These are phyloP conservation scores for Lepus oiostolus DNA, from an alignment of 2,797 vertebrate species.

Conservation along the genomic window DNA sequence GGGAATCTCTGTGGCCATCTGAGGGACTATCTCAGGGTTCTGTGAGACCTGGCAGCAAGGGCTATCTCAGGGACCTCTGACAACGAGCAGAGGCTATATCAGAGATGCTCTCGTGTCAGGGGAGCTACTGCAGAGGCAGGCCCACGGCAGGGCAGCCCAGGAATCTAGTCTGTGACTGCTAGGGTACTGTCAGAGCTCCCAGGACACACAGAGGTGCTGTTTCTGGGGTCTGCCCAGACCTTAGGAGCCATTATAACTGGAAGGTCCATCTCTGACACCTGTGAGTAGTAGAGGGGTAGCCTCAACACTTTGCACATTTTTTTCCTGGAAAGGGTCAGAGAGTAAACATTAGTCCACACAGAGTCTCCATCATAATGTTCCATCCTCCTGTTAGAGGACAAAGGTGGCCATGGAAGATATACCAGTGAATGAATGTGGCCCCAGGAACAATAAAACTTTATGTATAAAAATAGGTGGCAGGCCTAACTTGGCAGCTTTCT, in stretches of 20 bases:
- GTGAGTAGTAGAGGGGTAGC: accelerated
- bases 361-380: too few relatives aligned
- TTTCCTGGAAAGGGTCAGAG: neutral
- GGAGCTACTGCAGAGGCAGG: neutral
- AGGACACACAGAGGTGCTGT: neutral
- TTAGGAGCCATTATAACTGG: neutral
- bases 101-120: neutral
- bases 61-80: neutral
- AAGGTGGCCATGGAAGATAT: neutral
- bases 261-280: neutral
- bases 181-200: neutral
- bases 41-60: neutral
- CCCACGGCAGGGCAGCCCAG: neutral
- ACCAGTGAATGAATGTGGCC: neutral
- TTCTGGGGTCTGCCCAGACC: neutral
- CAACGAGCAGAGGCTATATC: neutral
- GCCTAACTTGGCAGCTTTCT: neutral
- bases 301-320: neutral
- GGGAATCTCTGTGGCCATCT: neutral
- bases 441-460: neutral
- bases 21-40: neutral
- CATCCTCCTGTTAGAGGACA: neutral
- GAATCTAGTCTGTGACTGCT: neutral
- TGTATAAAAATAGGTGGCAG: neutral
- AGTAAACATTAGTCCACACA: neutral